phyloP scores from a whole-genome alignment of 2,797 vertebrate genomes.

The Smutsia gigantea region DNA sequence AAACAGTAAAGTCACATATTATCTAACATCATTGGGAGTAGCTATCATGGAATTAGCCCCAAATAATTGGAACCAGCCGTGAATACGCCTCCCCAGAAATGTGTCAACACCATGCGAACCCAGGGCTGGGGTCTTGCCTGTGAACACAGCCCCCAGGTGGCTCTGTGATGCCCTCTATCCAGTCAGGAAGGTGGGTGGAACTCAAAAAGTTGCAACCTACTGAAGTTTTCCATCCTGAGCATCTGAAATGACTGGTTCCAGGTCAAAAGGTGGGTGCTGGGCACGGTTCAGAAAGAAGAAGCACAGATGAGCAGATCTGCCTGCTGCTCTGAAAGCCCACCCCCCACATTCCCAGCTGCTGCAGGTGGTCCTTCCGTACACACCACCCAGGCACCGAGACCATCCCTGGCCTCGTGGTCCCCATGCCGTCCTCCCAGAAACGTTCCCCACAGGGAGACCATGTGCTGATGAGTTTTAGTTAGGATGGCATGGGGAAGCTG shows the following conservation, averaged over 20 bases:
- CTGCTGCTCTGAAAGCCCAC: too few species aligned
- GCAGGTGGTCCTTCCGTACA: too few species aligned
- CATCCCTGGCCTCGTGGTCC: background rate
- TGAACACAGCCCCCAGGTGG: too few species aligned
- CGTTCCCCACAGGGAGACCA: accelerated
- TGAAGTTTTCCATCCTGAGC: background rate
- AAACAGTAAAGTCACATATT: background rate
- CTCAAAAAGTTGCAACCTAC: background rate
- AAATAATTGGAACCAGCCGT: background rate
- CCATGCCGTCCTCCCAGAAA: background rate
- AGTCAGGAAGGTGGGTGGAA: too few species aligned
- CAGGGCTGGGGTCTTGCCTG: background rate
- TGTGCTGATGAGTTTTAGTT: too few species aligned
- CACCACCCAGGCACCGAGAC: too few species aligned
- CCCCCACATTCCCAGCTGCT: too few species aligned
- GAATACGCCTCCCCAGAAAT: background rate
- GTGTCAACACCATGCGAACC: background rate
- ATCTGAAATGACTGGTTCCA: too few species aligned
- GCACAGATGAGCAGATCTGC: background rate
- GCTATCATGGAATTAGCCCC: background rate
- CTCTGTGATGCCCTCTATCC: background rate
- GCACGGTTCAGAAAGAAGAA: accelerated
- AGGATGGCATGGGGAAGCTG: background rate
- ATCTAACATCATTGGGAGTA: accelerated
- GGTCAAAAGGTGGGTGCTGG: background rate